Evolutionary conservation across 2,113 vertebrate species (phyloP).

Genomic region (Mesembrinibis cayennensis): DNA sequence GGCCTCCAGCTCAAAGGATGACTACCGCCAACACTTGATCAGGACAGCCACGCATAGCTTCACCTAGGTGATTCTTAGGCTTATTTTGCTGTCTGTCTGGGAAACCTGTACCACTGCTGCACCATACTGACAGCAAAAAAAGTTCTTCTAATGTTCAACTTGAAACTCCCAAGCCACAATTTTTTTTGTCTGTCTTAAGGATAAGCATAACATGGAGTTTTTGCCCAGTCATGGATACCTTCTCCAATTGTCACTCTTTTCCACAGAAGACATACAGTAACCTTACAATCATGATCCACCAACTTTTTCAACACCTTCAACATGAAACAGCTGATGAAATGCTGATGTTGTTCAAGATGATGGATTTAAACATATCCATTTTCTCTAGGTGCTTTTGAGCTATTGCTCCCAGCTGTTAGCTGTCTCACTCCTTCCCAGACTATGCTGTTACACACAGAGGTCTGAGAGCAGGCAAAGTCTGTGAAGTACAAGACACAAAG

Average conservation of each 20-base stretch:
- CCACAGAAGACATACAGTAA: neutral
- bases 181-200: neutral
- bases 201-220: neutral
- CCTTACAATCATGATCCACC: neutral
- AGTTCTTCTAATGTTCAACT: neutral
- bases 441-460: neutral
- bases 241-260: neutral
- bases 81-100: neutral
- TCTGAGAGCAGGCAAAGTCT: neutral
- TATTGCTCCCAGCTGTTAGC: neutral
- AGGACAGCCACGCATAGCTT: neutral
- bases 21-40: neutral
- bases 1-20: neutral
- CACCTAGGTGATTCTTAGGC: neutral
- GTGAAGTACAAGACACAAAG: neutral
- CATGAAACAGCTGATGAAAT: neutral
- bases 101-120: neutral
- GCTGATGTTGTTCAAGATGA: neutral
- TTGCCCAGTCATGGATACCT: neutral
- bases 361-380: neutral
- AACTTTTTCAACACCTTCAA: neutral
- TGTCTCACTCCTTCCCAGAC: neutral
- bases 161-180: neutral
- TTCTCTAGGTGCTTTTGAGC: neutral
- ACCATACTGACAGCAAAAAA: neutral